Evolutionary conservation across 2,888 invertebrate genomes (phyloP).

Genomic region (Drosophila mimetica): DNA sequence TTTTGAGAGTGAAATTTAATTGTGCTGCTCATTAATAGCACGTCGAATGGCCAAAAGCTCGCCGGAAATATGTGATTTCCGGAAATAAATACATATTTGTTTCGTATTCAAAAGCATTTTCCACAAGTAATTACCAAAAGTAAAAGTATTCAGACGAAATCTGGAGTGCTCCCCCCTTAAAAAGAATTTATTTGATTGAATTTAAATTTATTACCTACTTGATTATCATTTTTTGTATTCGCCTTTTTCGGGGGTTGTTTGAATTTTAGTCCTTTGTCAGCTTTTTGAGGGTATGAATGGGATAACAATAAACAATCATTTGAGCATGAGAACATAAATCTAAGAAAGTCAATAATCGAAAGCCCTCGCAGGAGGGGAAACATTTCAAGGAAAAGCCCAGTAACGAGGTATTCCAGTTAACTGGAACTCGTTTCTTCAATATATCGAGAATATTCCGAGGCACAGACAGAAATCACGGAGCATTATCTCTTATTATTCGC

Average conservation of each 20-base stretch:
- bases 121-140: conserved; percentile 18
- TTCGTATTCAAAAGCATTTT: conserved; percentile 15
- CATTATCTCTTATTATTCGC: neutral
- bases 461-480: neutral
- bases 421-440: neutral
- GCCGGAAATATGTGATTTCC: conserved; percentile 76
- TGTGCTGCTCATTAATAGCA: conserved; percentile 70
- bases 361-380: conserved; percentile 23
- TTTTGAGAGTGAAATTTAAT: conserved; percentile 68
- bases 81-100: conserved; percentile 63
- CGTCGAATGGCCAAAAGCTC: conserved; percentile 47
- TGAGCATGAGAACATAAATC: conserved; percentile 70
- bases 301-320: conserved; percentile 57
- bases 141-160: neutral
- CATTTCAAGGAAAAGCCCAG: neutral
- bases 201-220: conserved; percentile 69
- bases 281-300: neutral
- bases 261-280: conserved; percentile 10
- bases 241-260: conserved; percentile 18
- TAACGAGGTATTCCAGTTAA: neutral
- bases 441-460: neutral
- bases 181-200: conserved; percentile 61
- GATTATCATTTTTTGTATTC: conserved; percentile 50
- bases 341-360: conserved; percentile 57
- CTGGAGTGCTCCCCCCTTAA: too few species aligned